These are phyloP conservation scores for Heliconius himera DNA, from an alignment of 1,140 invertebrate species.

Conservation along the genomic window DNA sequence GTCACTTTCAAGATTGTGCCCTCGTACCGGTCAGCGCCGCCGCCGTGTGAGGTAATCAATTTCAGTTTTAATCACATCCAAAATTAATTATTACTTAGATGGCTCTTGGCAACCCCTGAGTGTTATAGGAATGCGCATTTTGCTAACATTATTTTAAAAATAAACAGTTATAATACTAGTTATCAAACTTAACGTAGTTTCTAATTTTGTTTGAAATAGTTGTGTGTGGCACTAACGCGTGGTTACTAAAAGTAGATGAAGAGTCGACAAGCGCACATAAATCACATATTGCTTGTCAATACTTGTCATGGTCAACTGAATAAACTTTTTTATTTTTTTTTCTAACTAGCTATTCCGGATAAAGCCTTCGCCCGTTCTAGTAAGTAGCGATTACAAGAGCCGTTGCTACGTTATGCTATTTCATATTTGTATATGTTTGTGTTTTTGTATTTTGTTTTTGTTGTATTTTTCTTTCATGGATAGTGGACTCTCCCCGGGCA, in stretches of 20 bases:
- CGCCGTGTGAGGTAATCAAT: slow-evolving; percentile 92
- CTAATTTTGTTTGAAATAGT: slow-evolving; percentile 57
- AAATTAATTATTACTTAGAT: slow-evolving; percentile 41
- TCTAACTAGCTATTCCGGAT: slow-evolving; percentile 96
- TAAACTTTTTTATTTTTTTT: slow-evolving; percentile 79
- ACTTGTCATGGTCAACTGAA: slow-evolving; percentile 37
- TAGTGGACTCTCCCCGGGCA: slow-evolving; percentile 55
- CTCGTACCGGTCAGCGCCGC: slow-evolving; percentile 97
- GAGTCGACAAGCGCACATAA: slow-evolving; percentile 80
- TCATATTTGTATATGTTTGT: slow-evolving; percentile 62
- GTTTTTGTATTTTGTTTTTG: slow-evolving; percentile 53
- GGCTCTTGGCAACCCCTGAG: slow-evolving; percentile 50
- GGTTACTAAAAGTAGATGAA: slow-evolving; percentile 55
- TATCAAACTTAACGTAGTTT: slow-evolving; percentile 45
- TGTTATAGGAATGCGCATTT: slow-evolving; percentile 59
- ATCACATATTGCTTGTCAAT: slow-evolving; percentile 47
- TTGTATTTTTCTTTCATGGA: slow-evolving; percentile 48
- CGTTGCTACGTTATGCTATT: slow-evolving; percentile 73
- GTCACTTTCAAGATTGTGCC: slow-evolving; percentile 99
- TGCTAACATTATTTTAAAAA: slow-evolving; percentile 48
- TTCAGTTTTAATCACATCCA: slow-evolving; percentile 25
- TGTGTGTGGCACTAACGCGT: slow-evolving; percentile 69
- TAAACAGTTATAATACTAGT: slow-evolving; percentile 43
- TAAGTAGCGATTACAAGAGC: slow-evolving; percentile 88
- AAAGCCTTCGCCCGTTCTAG: slow-evolving; percentile 97